Conservation (phyloP, 2,797 vertebrate species). For the Cossypha dichroa region DNA sequence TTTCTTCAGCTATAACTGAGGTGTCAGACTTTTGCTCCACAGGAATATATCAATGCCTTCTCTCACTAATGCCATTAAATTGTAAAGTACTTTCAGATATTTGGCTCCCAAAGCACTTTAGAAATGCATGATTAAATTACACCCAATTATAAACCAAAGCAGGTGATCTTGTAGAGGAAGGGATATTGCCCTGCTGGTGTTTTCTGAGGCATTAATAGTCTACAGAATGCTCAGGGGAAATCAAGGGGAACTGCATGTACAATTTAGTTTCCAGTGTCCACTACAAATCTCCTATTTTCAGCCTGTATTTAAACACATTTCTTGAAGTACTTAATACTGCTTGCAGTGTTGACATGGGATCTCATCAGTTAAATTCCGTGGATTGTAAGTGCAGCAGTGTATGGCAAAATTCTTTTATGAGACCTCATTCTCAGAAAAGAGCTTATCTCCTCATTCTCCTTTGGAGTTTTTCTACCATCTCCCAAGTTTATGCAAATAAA, state of each 20-base stretch:
- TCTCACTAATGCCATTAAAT: constrained; percentile 15
- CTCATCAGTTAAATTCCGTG: neutral
- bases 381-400: neutral
- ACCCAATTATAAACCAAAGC: constrained; percentile 42
- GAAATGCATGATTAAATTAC: constrained; percentile 50
- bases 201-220: neutral
- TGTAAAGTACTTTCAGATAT: constrained; percentile 9
- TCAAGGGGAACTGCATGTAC: neutral
- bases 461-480: neutral
- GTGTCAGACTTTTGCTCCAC: neutral
- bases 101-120: constrained; percentile 27
- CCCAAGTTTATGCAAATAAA: neutral
- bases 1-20: constrained; percentile 16
- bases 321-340: neutral
- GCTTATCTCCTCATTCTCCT: neutral
- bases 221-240: neutral
- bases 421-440: neutral
- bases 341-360: neutral
- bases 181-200: neutral
- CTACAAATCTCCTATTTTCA: neutral
- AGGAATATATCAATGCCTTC: neutral
- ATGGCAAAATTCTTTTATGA: neutral
- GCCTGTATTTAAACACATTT: neutral
- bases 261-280: neutral
- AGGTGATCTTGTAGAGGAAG: constrained; percentile 10